Percentiles rank a stretch among this genome's conserved stretches.
phyloP scores from a whole-genome alignment of 2,113 vertebrate species.

The Eubucco bourcierii region DNA sequence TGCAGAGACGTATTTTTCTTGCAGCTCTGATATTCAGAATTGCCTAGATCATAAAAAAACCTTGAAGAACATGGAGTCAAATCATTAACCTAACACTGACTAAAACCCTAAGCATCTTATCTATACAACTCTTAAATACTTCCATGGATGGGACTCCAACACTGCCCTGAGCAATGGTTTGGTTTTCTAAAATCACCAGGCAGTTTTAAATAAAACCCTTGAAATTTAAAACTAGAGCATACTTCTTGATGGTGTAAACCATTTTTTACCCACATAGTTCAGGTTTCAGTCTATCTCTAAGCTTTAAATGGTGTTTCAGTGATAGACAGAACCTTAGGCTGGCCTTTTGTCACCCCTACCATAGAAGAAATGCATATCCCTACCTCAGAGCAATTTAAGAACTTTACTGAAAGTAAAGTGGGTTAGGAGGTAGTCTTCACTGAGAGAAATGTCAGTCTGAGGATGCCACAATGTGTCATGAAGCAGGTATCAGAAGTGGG shows the following conservation, averaged over 20 bases:
- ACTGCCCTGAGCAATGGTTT: too few relatives aligned
- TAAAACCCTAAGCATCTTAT: too few relatives aligned
- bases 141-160: too few relatives aligned
- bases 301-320: not conserved
- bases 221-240: not conserved
- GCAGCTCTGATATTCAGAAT: not conserved
- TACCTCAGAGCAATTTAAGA: not conserved
- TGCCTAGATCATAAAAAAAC: too few relatives aligned
- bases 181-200: not conserved
- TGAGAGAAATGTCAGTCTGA: not conserved
- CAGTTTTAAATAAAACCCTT: not conserved
- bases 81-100: too few relatives aligned
- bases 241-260: not conserved
- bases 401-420: not conserved
- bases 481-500: fast-evolving
- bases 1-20: not conserved
- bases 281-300: not conserved
- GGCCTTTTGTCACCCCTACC: not conserved
- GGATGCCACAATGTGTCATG: not conserved
- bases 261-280: not conserved
- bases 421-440: not conserved
- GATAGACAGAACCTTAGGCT: not conserved
- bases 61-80: too few relatives aligned
- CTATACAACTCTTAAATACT: too few relatives aligned
- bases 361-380: not conserved